phyloP scores from a whole-genome alignment of 1,140 invertebrate genomes.

The Drosophila tristis region DNA sequence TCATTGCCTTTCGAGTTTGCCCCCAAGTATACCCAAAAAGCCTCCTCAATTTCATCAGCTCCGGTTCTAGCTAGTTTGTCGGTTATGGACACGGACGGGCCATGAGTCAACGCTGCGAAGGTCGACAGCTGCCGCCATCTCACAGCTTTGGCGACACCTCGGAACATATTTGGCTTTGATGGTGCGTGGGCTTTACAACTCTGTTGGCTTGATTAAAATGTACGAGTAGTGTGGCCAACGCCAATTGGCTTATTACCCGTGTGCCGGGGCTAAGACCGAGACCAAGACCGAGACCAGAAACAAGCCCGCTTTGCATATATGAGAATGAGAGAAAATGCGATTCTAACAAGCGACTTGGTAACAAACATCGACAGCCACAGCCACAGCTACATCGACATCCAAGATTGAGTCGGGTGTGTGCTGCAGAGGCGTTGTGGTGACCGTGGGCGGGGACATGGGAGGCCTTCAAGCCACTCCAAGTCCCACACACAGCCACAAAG shows the following conservation, averaged over 20 bases:
- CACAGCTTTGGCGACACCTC: slow-evolving; percentile 69
- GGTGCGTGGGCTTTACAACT: slow-evolving; percentile 68
- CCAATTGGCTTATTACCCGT: slow-evolving; percentile 78
- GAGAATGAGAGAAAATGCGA: slow-evolving; percentile 34
- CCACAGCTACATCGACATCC: too few relatives aligned
- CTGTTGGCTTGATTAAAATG: slow-evolving; percentile 70
- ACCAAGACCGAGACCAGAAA: slow-evolving; percentile 36
- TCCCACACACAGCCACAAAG: slow-evolving; percentile 39
- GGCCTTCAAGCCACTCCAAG: slow-evolving; percentile 56
- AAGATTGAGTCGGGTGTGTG: slow-evolving; percentile 10
- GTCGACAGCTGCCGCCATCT: slow-evolving; percentile 68
- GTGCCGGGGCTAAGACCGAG: slow-evolving; percentile 50
- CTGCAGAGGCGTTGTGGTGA: slow-evolving; percentile 63
- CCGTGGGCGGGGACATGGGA: slow-evolving; percentile 64
- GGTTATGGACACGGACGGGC: slow-evolving; percentile 46
- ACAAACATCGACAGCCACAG: slow-evolving; percentile 36
- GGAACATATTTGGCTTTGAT: slow-evolving; percentile 74
- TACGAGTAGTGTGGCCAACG: slow-evolving; percentile 57
- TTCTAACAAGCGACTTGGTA: slow-evolving; percentile 69
- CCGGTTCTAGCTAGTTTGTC: slow-evolving; percentile 26
- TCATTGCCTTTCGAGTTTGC: background rate
- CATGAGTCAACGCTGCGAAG: slow-evolving; percentile 69
- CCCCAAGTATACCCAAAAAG: slow-evolving; percentile 19
- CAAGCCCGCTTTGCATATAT: slow-evolving; percentile 62
- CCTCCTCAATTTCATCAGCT: slow-evolving; percentile 33